These are phyloP conservation scores for Cepphus grylle DNA, from an alignment of 2,113 vertebrate species.

Conservation along the genomic window DNA sequence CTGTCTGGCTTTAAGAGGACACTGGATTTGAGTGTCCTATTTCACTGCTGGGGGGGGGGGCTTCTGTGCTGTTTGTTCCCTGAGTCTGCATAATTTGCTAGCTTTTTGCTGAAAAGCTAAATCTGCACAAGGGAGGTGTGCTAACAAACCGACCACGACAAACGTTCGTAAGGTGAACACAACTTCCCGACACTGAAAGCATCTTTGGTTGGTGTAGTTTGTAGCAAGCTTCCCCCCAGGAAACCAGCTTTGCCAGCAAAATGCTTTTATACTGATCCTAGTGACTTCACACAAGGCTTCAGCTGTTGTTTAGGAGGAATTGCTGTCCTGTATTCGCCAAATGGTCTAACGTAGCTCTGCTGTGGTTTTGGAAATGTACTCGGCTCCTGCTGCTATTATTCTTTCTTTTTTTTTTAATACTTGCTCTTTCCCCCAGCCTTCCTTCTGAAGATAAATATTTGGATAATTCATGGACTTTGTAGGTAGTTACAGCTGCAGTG, in stretches of 20 bases:
- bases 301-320: neutral
- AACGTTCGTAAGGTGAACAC: neutral
- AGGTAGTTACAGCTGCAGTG: slow-evolving; percentile 11
- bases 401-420: neutral
- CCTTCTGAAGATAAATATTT: slow-evolving; percentile 24
- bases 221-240: neutral
- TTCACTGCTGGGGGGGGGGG: neutral
- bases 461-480: neutral
- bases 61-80: neutral
- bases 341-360: neutral
- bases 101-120: neutral
- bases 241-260: neutral
- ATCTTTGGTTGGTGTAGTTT: neutral
- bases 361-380: neutral
- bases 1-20: neutral
- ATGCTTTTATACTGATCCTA: neutral
- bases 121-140: neutral
- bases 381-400: neutral
- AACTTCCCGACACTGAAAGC: neutral
- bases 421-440: neutral
- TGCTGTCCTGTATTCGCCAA: neutral
- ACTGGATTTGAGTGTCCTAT: neutral
- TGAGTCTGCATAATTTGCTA: neutral
- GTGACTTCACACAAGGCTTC: neutral
- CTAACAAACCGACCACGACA: neutral